Conservation (phyloP, 2,888 invertebrate species). For the Tanytarsus gracilentus region DNA sequence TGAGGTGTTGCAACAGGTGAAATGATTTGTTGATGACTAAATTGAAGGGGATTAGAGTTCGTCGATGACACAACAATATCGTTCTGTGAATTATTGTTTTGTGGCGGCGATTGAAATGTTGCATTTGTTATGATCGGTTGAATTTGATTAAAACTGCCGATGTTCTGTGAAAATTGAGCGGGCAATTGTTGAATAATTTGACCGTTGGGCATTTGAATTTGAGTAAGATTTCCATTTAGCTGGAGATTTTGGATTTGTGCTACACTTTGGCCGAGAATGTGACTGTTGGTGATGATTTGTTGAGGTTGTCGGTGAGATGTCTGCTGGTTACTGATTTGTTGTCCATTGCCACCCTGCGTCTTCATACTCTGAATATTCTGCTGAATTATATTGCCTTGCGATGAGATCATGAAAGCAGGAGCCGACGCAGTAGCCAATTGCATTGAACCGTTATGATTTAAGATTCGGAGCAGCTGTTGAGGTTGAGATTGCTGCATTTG, state of each 20-base stretch:
- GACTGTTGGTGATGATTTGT: conserved; percentile 37
- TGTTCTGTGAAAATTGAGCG: conserved; percentile 41
- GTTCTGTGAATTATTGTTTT: conserved; percentile 30
- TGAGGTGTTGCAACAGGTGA: conserved; percentile 19
- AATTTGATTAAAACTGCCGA: conserved; percentile 36
- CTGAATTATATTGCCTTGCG: conserved; percentile 44
- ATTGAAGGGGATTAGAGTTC: conserved; percentile 7
- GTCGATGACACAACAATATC: conserved; percentile 15
- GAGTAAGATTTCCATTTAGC: conserved; percentile 40
- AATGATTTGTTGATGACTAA: background rate
- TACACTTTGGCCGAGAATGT: conserved; percentile 41
- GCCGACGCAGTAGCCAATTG: conserved; percentile 47
- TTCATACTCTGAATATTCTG: conserved; percentile 43
- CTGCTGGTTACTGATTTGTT: conserved; percentile 34
- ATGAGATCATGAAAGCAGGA: conserved; percentile 45
- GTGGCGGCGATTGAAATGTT: conserved; percentile 40
- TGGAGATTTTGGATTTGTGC: conserved; percentile 43
- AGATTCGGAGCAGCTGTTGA: conserved; percentile 51
- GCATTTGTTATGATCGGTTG: conserved; percentile 35
- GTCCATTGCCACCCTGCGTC: conserved; percentile 10
- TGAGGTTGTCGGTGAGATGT: conserved; percentile 34
- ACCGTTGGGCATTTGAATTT: conserved; percentile 44
- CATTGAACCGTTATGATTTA: conserved; percentile 54
- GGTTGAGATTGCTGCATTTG: conserved; percentile 38
- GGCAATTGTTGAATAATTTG: conserved; percentile 40